Conservation (phyloP, 2,888 invertebrate species). For the Axea sp. region DNA sequence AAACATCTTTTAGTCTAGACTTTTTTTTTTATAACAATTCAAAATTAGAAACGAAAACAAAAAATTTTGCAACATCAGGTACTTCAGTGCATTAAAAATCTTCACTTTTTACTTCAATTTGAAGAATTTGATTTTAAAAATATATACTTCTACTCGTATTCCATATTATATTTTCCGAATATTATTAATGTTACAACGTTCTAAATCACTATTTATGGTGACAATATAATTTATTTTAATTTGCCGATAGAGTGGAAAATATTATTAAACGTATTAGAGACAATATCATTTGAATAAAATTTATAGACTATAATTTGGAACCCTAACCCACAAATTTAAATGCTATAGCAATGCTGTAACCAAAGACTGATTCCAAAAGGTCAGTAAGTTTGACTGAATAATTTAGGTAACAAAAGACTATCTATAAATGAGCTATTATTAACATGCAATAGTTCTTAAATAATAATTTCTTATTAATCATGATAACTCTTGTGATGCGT, state of each 20-base stretch:
- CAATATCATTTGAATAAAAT: constrained; percentile 43
- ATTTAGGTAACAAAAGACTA: constrained; percentile 54
- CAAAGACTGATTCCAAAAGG: constrained; percentile 61
- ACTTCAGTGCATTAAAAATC: too few relatives aligned
- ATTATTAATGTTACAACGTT: too few relatives aligned
- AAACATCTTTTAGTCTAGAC: too few relatives aligned
- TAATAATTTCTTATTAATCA: constrained; percentile 52
- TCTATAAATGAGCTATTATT: constrained; percentile 56
- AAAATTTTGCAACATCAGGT: too few relatives aligned
- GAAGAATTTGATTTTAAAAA: too few relatives aligned
- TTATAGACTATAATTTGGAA: constrained; percentile 56
- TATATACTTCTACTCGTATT: too few relatives aligned
- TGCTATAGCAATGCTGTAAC: constrained; percentile 49
- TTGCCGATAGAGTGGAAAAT: constrained; percentile 9
- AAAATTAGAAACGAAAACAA: too few relatives aligned
- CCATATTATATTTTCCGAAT: too few relatives aligned
- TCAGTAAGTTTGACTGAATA: constrained; percentile 53
- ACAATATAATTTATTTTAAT: constrained; percentile 21
- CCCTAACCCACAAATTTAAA: constrained; percentile 50
- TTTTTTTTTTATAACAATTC: too few relatives aligned
- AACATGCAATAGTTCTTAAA: constrained; percentile 50
- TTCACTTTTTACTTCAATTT: too few relatives aligned
- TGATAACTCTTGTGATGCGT: constrained; percentile 18
- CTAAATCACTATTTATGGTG: too few relatives aligned
- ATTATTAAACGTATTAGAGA: constrained; percentile 20